Percentiles rank a stretch among this genome's conserved stretches.
Conservation (phyloP, 2,888 invertebrate species). For the Napeogenes inachia region DNA sequence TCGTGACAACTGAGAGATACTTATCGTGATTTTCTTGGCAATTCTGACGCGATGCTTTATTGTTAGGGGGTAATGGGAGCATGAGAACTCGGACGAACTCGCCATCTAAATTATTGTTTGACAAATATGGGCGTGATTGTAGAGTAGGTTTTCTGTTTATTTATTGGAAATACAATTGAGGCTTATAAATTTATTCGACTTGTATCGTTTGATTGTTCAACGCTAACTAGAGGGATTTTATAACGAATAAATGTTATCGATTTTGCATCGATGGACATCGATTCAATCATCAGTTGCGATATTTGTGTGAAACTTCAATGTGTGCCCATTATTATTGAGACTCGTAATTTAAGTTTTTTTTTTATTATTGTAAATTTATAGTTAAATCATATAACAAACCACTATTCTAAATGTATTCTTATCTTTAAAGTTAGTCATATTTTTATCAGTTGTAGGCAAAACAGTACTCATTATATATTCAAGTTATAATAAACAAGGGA, state of each 20-base stretch:
- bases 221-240: too few relatives aligned
- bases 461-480: not conserved
- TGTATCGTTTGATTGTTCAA: too few relatives aligned
- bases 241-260: too few relatives aligned
- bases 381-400: not conserved
- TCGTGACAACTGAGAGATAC: constrained; percentile 74
- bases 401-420: not conserved
- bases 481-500: constrained; percentile 1
- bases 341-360: too few relatives aligned
- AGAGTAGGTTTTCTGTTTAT: constrained; percentile 30
- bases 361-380: too few relatives aligned
- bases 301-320: too few relatives aligned
- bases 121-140: constrained; percentile 66
- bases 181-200: too few relatives aligned
- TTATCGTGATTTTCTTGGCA: constrained; percentile 76
- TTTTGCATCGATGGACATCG: too few relatives aligned
- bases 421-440: not conserved
- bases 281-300: too few relatives aligned
- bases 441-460: not conserved
- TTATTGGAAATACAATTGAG: not conserved
- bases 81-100: constrained; percentile 64
- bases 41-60: constrained; percentile 65
- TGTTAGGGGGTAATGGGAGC: constrained; percentile 70
- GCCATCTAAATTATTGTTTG: constrained; percentile 64
- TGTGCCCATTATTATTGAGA: too few relatives aligned